These are phyloP conservation scores for Heliothis subflexa DNA, from an alignment of 1,140 invertebrate species.

Conservation along the genomic window DNA sequence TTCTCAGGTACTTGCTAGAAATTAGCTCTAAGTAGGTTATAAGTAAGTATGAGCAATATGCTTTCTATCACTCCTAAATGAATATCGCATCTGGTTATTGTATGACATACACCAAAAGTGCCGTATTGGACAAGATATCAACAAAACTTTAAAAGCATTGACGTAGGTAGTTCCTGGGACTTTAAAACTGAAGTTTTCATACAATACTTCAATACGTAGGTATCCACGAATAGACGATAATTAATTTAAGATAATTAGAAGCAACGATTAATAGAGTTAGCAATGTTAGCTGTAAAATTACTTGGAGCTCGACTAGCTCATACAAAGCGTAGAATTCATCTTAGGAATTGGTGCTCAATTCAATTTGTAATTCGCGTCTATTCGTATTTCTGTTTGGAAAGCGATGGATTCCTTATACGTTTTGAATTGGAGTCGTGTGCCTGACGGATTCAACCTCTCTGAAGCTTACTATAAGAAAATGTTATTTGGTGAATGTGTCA, in stretches of 20 bases:
- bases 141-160: background rate
- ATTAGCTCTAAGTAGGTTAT: background rate
- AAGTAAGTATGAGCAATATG: slow-evolving; percentile 1
- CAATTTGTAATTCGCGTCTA: slow-evolving; percentile 31
- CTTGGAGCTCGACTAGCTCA: slow-evolving; percentile 1
- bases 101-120: no score
- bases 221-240: background rate
- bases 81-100: background rate
- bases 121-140: no score
- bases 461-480: background rate
- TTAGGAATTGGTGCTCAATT: slow-evolving; percentile 30
- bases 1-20: background rate
- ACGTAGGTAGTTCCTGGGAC: background rate
- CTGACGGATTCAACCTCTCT: background rate
- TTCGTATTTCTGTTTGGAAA: slow-evolving; percentile 35
- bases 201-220: background rate
- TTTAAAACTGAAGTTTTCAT: background rate
- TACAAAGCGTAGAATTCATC: background rate
- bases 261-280: background rate
- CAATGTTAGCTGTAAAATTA: background rate
- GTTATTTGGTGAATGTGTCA: background rate
- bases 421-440: slow-evolving; percentile 21
- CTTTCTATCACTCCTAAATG: slow-evolving; percentile 9
- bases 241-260: background rate
- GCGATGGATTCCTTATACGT: slow-evolving; percentile 24